phyloP scores from a whole-genome alignment of 1,140 invertebrate species.

The Nephotettix cincticeps region DNA sequence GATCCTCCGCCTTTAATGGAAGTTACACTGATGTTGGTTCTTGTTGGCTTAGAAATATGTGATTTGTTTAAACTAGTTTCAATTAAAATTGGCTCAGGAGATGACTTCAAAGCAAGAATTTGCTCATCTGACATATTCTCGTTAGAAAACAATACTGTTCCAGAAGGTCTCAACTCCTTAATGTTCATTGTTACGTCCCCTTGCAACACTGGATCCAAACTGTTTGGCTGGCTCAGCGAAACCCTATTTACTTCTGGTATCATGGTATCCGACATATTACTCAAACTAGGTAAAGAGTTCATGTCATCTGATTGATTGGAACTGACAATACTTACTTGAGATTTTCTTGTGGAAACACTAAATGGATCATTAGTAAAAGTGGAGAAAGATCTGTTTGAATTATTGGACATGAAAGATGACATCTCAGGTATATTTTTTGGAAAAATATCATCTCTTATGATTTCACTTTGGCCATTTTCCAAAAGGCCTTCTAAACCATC shows the following conservation, averaged over 20 bases:
- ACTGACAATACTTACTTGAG: neutral
- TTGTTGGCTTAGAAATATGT: conserved; percentile 22
- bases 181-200: conserved; percentile 11
- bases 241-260: conserved; percentile 5
- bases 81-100: conserved; percentile 22
- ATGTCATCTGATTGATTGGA: conserved; percentile 15
- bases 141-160: conserved; percentile 22
- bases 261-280: conserved; percentile 5
- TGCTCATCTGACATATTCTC: conserved; percentile 38
- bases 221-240: conserved; percentile 28
- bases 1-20: conserved; percentile 35
- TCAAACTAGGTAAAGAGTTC: conserved; percentile 14
- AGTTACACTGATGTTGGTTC: conserved; percentile 31
- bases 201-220: conserved; percentile 21
- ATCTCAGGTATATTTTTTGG: conserved; percentile 13
- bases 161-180: conserved; percentile 3
- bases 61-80: conserved; percentile 21
- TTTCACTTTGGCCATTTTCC: neutral
- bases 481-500: neutral
- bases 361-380: neutral
- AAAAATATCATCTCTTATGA: conserved; percentile 10
- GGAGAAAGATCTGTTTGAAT: neutral
- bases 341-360: neutral
- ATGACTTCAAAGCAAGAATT: conserved; percentile 36
- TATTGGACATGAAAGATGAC: conserved; percentile 8